Evolutionary conservation across 2,888 invertebrate genomes (phyloP), one percentile per base, ranked within the genome.

Genomic region (Mythimna vitellina): DNA sequence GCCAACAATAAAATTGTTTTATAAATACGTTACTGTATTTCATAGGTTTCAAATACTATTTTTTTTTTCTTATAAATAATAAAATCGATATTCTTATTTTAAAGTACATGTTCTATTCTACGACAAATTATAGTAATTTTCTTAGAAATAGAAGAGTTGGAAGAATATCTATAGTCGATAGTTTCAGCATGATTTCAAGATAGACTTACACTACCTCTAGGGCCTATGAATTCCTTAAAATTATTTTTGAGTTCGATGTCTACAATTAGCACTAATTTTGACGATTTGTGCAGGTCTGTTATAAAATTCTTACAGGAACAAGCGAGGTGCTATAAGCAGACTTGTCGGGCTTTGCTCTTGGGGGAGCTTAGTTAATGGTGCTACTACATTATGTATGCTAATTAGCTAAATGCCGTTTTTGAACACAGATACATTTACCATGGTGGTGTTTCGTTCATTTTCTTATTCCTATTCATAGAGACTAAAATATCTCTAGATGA

Each of bases 61-160:
- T 84, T 84, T 71, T 35, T 81, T 80, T 89, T 89, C 93, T 93
- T 94, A 94, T 89, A 91, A 92, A 92, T 94, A 94, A 92, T 94
- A 95, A 95, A 95, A 95, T 95, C 95, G 94, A 93, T 93, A 92
- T 90, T 89, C 88, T 90, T 86, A 88, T 88, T 88, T 89, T 90
- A 89, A 89, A 90, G 92, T 94, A 94, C 95, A 95, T 96, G 95
- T 96, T 96, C 96, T 95, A 96, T 95, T 95, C 95, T 95, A 95
- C 95, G 96, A 96, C 95, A 93, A 93, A 90, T 86, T 85, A 88
- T 87, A 86, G 69, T 81, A 84, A 71, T 86, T 73, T 86, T 86
- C 84, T 86, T 86, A 87, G 80, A 85, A 83, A 84, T 88, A 89
- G 86, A 88, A 89, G 86, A 89, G 84, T 86, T 64, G 86, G 81